Base-by-base conservation (phyloP, 2,797 vertebrate species). In the Coendou prehensilis region DNA sequence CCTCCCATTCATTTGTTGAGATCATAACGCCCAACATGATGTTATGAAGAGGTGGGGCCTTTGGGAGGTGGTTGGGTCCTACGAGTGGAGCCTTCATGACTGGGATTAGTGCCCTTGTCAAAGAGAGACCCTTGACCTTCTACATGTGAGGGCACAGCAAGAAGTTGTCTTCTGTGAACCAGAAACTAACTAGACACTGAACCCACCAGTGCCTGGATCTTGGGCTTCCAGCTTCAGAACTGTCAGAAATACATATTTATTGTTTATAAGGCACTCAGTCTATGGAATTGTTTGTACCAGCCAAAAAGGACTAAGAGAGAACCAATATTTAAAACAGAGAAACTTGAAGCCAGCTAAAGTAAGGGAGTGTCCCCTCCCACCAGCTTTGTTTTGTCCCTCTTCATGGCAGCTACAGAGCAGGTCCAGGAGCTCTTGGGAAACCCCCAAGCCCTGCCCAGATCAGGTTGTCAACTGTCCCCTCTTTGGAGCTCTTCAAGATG, bases 331-430 rank as follows among this genome's bases (percentile, higher is more conserved):
- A 85, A 84, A 76, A 73, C 18, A 52, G 37, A 30, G 30, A 13
- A 73, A 50, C 63, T 15, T n/a, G 20, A 71, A 95, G 10, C 45
- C 37, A 17, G 23, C 23, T 61, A 23, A 75, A 82, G 45, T 41
- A 33, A 37, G 47, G 14, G 45, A 14, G 18, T 1, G 10, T 4
- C 7, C 0, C 20, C 2, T 26, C 3, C 22, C 1, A 2, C 47
- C 28, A 0, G 17, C 30, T 26, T 33, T 26, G 8, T 20, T 52
- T 22, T 83, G 37, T 11, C 26, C 23, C 64, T 67, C 3, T 6
- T 33, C 9, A 0, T 18, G 33, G 56, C 5, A 15, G 45, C 67
- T 13, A 0, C 45, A 45, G 9, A 5, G 0, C 3, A 11, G 9
- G 22, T 41, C 47, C 61, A 33, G 2, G 56, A 80, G 30, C 9